phyloP scores from a whole-genome alignment of 2,113 vertebrate genomes.

The Hippotragus niger region DNA sequence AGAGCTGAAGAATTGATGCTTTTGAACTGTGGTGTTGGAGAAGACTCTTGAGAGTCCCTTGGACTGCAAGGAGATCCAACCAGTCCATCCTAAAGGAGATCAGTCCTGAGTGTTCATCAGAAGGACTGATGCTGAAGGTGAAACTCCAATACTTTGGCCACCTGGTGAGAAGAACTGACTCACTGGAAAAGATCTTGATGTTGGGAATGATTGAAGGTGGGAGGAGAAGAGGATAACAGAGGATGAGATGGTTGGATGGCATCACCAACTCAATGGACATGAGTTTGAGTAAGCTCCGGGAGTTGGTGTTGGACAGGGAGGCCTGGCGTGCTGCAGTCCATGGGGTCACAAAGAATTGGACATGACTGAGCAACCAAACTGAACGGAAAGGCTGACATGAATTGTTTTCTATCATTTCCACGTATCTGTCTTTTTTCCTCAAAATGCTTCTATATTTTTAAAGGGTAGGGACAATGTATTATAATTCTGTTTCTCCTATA shows the following conservation, averaged over 20 bases:
- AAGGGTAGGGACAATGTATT: neutral
- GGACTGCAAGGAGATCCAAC: neutral
- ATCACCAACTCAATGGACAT: neutral
- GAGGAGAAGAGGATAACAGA: neutral
- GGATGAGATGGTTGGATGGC: neutral
- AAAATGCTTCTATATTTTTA: neutral
- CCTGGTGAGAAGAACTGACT: neutral
- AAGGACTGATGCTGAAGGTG: neutral
- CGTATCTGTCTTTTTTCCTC: neutral
- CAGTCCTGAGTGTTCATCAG: neutral
- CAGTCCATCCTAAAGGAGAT: neutral
- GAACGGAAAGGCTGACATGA: neutral
- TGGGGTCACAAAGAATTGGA: neutral
- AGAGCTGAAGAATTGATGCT: fast-evolving
- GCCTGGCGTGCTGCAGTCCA: neutral
- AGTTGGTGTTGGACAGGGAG: neutral
- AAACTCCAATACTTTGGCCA: neutral
- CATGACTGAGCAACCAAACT: neutral
- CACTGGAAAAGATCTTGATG: neutral
- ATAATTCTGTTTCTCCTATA: neutral
- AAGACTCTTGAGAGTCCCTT: neutral
- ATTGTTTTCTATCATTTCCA: neutral
- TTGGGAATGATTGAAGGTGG: neutral
- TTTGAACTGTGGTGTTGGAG: neutral
- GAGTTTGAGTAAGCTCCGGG: neutral